Conservation (phyloP, 1,140 invertebrate genomes). For the Eciton burchellii region DNA sequence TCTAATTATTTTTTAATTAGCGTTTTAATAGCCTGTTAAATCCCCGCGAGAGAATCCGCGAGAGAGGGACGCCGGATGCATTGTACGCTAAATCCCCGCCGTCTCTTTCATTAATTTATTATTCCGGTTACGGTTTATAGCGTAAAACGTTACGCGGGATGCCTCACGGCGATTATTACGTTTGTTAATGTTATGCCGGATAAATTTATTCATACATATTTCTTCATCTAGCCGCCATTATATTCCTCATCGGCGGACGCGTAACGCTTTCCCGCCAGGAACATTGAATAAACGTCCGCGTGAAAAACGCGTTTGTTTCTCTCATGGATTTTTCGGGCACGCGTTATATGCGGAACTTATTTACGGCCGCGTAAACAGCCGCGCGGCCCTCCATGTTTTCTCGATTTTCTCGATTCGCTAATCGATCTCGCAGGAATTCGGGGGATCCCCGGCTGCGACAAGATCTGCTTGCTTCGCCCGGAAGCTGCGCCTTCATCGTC, state of each 20-base stretch:
- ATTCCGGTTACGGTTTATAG: constrained; percentile 1
- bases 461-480: constrained; percentile 24
- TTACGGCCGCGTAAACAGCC: constrained; percentile 20
- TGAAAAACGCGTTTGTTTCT: constrained; percentile 43
- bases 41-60: constrained; percentile 10
- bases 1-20: constrained; percentile 54
- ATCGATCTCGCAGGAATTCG: constrained; percentile 17
- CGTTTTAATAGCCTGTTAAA: constrained; percentile 46
- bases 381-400: neutral
- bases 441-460: constrained; percentile 20
- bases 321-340: constrained; percentile 22
- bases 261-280: neutral
- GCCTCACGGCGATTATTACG: constrained; percentile 45
- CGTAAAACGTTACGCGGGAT: constrained; percentile 20
- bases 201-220: constrained; percentile 49
- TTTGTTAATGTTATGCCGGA: constrained; percentile 53
- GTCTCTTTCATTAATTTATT: constrained; percentile 43
- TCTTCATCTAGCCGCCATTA: constrained; percentile 26
- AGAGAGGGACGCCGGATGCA: neutral
- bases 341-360: neutral
- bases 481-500: constrained; percentile 31
- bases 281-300: constrained; percentile 29
- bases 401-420: constrained; percentile 46
- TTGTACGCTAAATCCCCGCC: constrained; percentile 3
- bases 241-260: constrained; percentile 11